Evolutionary conservation across 2,888 invertebrate species (phyloP).

Genomic region (Hymenopus coronatus): DNA sequence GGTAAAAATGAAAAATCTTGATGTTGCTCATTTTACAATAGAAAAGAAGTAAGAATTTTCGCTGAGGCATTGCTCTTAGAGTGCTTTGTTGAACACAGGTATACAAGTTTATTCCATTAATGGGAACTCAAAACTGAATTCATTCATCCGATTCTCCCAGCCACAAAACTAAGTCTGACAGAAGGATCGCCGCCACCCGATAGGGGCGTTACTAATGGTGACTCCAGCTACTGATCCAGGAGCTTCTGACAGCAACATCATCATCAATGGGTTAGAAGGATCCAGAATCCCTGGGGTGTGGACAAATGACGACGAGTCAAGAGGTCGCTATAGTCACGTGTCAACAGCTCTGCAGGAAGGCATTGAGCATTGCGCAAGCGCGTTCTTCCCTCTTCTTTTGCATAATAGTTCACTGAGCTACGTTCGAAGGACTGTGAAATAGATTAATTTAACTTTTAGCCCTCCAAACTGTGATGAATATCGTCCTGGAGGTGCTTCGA

Average conservation of each 20-base stretch:
- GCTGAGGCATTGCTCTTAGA: not conserved
- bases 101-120: not conserved
- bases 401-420: not conserved
- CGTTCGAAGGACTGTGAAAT: not conserved
- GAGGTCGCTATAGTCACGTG: conserved; percentile 33
- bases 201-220: not conserved
- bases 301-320: conserved; percentile 37
- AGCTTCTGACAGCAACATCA: not conserved
- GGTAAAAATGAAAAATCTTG: too few species aligned
- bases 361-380: not conserved
- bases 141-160: not conserved
- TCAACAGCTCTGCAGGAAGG: not conserved
- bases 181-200: not conserved
- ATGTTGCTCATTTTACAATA: too few species aligned
- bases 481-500: not conserved
- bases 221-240: not conserved
- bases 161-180: too few species aligned
- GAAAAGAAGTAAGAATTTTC: too few species aligned
- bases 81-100: not conserved
- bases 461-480: not conserved
- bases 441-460: not conserved
- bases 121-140: not conserved
- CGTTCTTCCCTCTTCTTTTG: not conserved
- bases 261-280: not conserved
- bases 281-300: conserved; percentile 20